phyloP scores from a whole-genome alignment of 2,888 invertebrate genomes.

The Meloe dianella region DNA sequence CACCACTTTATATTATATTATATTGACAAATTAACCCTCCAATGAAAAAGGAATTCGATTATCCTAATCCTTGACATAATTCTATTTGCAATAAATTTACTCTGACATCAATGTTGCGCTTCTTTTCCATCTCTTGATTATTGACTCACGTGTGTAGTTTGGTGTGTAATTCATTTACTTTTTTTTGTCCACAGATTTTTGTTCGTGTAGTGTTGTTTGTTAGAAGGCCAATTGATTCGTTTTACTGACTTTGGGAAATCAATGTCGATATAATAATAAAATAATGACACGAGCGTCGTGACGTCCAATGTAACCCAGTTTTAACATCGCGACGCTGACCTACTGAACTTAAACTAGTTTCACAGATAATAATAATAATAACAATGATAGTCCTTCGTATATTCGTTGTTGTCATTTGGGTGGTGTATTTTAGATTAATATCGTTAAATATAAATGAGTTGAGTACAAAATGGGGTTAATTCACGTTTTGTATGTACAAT shows the following conservation, averaged over 20 bases:
- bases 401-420: background rate
- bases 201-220: background rate
- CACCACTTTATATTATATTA: background rate
- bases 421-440: conserved; percentile 23
- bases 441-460: too few species aligned
- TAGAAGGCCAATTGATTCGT: conserved; percentile 40
- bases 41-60: background rate
- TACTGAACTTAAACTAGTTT: conserved; percentile 46
- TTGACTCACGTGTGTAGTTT: background rate
- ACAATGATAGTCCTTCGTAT: background rate
- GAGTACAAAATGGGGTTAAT: too few species aligned
- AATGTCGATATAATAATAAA: conserved; percentile 41
- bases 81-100: background rate
- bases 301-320: conserved; percentile 42
- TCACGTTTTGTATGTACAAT: too few species aligned
- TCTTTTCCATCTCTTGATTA: background rate
- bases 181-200: conserved; percentile 24
- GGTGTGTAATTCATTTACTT: conserved; percentile 12
- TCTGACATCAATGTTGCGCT: background rate
- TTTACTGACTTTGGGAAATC: conserved; percentile 41
- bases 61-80: background rate
- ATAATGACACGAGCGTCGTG: conserved; percentile 42
- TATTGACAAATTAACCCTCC: background rate
- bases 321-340: conserved; percentile 42
- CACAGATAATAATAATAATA: conserved; percentile 18